Percentiles rank a stretch among this genome's conserved stretches.
phyloP scores from a whole-genome alignment of 2,797 vertebrate genomes.

The Cuculus canorus region DNA sequence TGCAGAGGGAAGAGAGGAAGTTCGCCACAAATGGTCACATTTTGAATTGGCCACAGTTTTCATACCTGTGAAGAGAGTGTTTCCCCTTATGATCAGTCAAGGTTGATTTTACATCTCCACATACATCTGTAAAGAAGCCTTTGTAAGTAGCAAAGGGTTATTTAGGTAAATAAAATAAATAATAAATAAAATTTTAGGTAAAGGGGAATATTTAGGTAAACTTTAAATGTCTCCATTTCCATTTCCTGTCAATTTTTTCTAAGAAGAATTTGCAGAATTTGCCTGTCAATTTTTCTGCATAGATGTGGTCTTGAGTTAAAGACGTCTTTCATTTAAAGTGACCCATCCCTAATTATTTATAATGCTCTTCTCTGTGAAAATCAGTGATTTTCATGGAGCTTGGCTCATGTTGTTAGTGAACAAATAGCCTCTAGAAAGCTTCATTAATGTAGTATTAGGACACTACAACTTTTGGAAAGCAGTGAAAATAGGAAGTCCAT shows the following conservation, averaged over 20 bases:
- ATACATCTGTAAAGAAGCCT: background rate
- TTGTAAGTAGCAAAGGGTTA: background rate
- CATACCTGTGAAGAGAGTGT: background rate
- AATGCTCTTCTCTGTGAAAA: background rate
- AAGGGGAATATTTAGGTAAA: background rate
- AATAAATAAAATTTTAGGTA: too few relatives aligned
- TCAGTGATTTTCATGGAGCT: background rate
- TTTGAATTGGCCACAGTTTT: background rate
- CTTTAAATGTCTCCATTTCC: background rate
- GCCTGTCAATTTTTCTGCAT: background rate
- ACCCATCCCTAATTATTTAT: background rate
- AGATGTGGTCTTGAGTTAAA: background rate
- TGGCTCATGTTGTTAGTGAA: background rate
- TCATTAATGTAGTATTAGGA: background rate
- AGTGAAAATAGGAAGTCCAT: background rate
- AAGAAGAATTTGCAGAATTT: background rate
- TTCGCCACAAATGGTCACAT: background rate
- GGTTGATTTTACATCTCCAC: background rate
- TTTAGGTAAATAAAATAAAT: background rate
- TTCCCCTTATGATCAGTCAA: background rate
- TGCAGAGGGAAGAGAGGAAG: background rate
- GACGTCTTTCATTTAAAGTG: background rate
- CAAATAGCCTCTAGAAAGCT: background rate
- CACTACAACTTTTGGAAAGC: background rate
- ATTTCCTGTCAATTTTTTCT: background rate